Conservation (phyloP, 2,888 invertebrate species). For the Terebella lapidaria region DNA sequence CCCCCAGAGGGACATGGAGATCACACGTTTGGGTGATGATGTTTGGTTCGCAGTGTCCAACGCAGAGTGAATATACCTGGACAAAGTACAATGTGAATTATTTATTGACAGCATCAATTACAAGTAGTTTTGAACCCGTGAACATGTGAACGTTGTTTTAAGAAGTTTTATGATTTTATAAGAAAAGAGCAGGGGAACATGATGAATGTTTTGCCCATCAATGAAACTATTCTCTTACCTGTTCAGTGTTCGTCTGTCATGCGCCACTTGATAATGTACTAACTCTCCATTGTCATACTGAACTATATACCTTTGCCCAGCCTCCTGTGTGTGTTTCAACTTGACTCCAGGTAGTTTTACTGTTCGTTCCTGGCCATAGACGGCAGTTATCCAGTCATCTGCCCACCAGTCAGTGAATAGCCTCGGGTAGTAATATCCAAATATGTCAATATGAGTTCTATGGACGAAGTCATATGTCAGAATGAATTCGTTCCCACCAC, state of each 20-base stretch:
- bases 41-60: too few species aligned
- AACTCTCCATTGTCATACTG: slow-evolving; percentile 6
- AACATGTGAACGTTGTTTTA: too few species aligned
- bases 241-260: slow-evolving; percentile 10
- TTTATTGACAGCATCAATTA: too few species aligned
- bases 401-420: slow-evolving; percentile 25
- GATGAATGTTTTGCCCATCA: too few species aligned
- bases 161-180: too few species aligned
- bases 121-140: not conserved
- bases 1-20: slow-evolving; percentile 23
- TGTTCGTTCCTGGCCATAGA: slow-evolving; percentile 16
- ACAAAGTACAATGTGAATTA: too few species aligned
- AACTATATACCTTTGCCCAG: slow-evolving; percentile 17
- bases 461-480: slow-evolving; percentile 28
- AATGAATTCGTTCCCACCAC: slow-evolving; percentile 24
- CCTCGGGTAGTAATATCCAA: slow-evolving; percentile 24
- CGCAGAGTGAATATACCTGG: too few species aligned
- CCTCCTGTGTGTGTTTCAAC: slow-evolving; percentile 16
- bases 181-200: too few species aligned
- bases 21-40: slow-evolving; percentile 7
- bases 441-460: slow-evolving; percentile 23
- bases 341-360: slow-evolving; percentile 16
- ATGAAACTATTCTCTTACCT: too few species aligned
- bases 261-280: slow-evolving; percentile 10
- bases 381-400: slow-evolving; percentile 19